Evolutionary conservation across 2,888 invertebrate genomes (phyloP), one percentile per base, ranked within the genome.

Genomic region (Hyles lineata): DNA sequence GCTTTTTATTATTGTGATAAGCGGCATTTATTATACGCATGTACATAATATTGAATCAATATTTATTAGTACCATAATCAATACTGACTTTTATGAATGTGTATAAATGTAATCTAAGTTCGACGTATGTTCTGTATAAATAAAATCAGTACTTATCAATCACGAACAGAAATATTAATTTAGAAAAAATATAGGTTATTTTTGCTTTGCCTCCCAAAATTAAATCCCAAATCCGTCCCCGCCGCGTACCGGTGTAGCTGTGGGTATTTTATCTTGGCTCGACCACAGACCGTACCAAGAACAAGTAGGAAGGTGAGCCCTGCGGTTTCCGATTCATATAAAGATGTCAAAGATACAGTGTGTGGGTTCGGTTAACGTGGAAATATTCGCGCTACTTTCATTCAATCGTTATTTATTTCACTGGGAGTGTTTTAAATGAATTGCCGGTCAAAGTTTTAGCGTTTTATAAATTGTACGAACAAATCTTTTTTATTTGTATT

Each of bases 321-420:
- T 81, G 82, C 72, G 80, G 82, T 80, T 83, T 80, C 75, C 79
- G 79, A 81, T 78, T 78, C 75, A 81, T 77, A 83, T 81, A 76
- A 79, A 82, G 75, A 77, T 80, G 80, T 81, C 77, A 78, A 76
- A 70, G 73, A 72, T 67, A 76, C 74, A 55, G 55, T 21, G 19
- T 17, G 59, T 72, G 29, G 63, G 61, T 69, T 72, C 25, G 21
- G 72, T 72, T 63, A 35, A 29, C 25, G 52, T 71, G 67, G 67
- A 67, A 50, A 67, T 67, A 23, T 71, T 71, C 62, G 50, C 50
- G 71, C 50, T 50, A 71, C 71, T 62, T 61, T 61, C 52, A 61
- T 61, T 62, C 62, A 61, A 61, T 21, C 17, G 67, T 50, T 67
- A 29, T 62, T 71, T 71, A 67, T 67, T 43, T 1, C 35, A 21